These are phyloP conservation scores for Phaenicophaeus curvirostris DNA, from an alignment of 2,797 vertebrate genomes.

Conservation along the genomic window DNA sequence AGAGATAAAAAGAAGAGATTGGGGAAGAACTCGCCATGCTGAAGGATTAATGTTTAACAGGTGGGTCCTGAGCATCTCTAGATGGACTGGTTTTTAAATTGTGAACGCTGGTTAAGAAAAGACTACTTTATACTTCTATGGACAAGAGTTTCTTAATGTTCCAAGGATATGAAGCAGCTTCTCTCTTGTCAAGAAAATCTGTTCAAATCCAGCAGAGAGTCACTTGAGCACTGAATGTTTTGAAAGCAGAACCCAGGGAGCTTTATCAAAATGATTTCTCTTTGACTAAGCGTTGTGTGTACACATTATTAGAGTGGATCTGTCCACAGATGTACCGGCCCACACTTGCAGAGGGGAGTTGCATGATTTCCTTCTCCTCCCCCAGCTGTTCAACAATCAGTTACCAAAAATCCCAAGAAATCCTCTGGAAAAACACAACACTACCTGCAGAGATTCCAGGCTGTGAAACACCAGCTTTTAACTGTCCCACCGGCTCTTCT, in stretches of 20 bases:
- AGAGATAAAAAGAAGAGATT: neutral
- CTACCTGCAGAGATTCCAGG: conserved; percentile 29
- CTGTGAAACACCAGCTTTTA: conserved; percentile 69
- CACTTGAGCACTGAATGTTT: conserved; percentile 47
- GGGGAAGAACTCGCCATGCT: conserved; percentile 43
- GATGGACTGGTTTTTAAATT: neutral
- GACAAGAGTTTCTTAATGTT: conserved; percentile 24
- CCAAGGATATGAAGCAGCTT: conserved; percentile 14
- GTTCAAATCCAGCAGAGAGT: conserved; percentile 49
- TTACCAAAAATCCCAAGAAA: conserved; percentile 52
- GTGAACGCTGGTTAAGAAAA: conserved; percentile 53
- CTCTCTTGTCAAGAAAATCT: conserved; percentile 1
- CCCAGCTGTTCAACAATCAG: conserved; percentile 65
- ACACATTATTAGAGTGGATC: neutral
- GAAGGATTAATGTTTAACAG: conserved; percentile 26
- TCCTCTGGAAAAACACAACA: conserved; percentile 68
- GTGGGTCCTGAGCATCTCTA: conserved; percentile 60
- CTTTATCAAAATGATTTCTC: conserved; percentile 50
- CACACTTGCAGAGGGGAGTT: neutral
- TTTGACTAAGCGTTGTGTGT: conserved; percentile 39
- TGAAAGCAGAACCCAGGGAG: conserved; percentile 63
- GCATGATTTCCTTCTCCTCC: conserved; percentile 24
- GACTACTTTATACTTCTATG: conserved; percentile 1
- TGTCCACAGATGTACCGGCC: conserved; percentile 36
- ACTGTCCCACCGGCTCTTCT: conserved; percentile 99